These are phyloP conservation scores for Luperina nickerlii DNA, from an alignment of 2,888 invertebrate genomes.

Conservation along the genomic window DNA sequence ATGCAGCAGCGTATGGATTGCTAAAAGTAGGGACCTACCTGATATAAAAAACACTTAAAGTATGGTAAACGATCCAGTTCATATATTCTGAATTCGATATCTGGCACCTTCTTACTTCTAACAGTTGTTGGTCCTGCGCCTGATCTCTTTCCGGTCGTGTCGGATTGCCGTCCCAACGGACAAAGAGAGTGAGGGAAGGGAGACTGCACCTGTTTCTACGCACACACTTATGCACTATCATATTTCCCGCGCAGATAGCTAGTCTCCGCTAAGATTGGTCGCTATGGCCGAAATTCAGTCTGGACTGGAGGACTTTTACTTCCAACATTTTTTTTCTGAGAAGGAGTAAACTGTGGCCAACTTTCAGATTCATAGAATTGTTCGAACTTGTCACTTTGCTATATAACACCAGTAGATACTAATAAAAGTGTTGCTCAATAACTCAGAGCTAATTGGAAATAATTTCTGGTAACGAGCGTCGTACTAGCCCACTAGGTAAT, in stretches of 20 bases:
- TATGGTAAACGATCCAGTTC: no score
- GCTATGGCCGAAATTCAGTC: no score
- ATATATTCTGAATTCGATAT: not conserved
- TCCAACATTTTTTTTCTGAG: not conserved
- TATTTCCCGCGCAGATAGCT: no score
- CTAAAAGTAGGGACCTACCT: not conserved
- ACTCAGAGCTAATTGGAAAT: conserved; percentile 21
- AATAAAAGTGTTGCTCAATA: not conserved
- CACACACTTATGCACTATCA: no score
- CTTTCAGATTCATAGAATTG: not conserved
- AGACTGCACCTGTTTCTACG: no score
- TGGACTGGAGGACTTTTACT: no score
- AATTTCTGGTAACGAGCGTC: conserved; percentile 2
- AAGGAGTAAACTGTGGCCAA: not conserved
- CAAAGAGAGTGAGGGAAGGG: no score
- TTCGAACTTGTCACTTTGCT: not conserved
- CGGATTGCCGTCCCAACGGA: no score
- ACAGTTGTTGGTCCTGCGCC: no score
- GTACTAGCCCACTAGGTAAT: not conserved
- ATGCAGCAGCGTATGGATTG: not conserved
- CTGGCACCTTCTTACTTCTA: not conserved
- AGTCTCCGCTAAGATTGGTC: no score
- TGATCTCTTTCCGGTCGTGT: no score
- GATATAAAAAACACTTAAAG: not conserved
- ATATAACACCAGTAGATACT: not conserved